A percentile compares a stretch with the other conserved stretches of the same genome.
Evolutionary conservation across 2,113 vertebrate species (phyloP).

Genomic region (Gracilinanus agilis): DNA sequence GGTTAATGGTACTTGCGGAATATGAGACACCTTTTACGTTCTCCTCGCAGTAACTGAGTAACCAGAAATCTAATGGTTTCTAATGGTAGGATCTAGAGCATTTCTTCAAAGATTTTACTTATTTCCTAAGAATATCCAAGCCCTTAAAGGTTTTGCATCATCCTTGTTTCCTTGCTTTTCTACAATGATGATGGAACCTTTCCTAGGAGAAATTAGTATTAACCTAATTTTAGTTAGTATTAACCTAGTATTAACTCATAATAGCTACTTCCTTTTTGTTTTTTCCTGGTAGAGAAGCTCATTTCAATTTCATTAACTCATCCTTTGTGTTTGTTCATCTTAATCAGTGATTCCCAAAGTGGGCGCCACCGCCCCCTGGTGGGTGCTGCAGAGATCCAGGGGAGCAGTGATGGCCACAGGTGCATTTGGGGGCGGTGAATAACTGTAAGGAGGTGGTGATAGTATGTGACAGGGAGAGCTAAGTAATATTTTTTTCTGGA

Average conservation of each 20-base stretch:
- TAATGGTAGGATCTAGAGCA: constrained; percentile 5
- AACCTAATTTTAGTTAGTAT: too few species aligned
- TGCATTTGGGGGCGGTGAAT: too few species aligned
- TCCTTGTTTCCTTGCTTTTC: neutral
- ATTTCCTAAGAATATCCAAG: neutral
- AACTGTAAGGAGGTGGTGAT: too few species aligned
- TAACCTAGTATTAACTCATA: neutral
- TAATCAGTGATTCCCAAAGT: too few species aligned
- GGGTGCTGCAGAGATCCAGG: too few species aligned
- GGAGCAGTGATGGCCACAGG: too few species aligned
- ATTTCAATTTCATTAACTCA: neutral
- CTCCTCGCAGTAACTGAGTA: constrained; percentile 13
- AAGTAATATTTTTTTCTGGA: too few species aligned
- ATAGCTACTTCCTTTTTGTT: neutral
- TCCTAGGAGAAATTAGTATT: too few species aligned
- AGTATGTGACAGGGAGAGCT: too few species aligned
- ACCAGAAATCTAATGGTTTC: constrained; percentile 30
- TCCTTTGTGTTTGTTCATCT: neutral
- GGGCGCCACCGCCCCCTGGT: too few species aligned
- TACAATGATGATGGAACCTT: neutral
- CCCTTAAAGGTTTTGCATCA: neutral
- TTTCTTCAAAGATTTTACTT: constrained; percentile 25
- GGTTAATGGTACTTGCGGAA: constrained; percentile 27
- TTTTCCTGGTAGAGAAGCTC: neutral
- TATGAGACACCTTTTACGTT: constrained; percentile 16